phyloP scores from a whole-genome alignment of 1,140 invertebrate species.

The Drosophila insularis region DNA sequence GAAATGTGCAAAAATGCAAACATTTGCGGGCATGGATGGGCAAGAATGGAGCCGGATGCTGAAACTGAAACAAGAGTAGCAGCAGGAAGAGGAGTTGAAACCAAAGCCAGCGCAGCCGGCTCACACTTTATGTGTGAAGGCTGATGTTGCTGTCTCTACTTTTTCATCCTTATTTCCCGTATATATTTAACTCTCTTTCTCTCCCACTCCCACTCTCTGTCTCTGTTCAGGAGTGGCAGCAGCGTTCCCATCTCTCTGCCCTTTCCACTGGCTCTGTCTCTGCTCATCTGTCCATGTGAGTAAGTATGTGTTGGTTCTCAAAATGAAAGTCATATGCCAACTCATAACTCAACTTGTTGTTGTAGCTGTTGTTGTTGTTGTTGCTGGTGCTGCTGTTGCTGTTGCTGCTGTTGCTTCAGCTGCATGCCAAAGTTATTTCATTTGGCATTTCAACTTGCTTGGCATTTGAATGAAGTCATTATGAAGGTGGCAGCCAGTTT shows the following conservation, averaged over 20 bases:
- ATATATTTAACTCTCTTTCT: neutral
- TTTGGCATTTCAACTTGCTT: constrained; percentile 78
- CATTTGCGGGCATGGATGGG: constrained; percentile 61
- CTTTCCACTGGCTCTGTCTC: constrained; percentile 39
- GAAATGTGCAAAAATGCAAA: constrained; percentile 80
- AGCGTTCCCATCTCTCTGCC: constrained; percentile 51
- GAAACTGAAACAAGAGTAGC: constrained; percentile 16
- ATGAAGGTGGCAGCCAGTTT: constrained; percentile 62
- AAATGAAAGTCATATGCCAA: constrained; percentile 80
- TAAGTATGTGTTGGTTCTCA: constrained; percentile 52
- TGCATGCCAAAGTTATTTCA: constrained; percentile 71
- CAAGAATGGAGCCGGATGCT: neutral
- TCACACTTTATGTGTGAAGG: constrained; percentile 72
- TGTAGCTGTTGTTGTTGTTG: constrained; percentile 24
- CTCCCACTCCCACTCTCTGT: neutral
- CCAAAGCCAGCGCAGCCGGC: constrained; percentile 40
- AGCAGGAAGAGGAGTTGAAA: too few relatives aligned
- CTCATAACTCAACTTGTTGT: constrained; percentile 78
- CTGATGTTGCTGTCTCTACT: constrained; percentile 16
- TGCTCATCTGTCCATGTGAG: constrained; percentile 8
- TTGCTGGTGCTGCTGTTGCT: constrained; percentile 28
- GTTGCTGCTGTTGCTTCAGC: constrained; percentile 18
- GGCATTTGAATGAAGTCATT: constrained; percentile 80
- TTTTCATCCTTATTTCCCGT: constrained; percentile 7
- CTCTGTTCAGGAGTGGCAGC: constrained; percentile 56